A percentile compares a stretch with the other conserved stretches of the same genome.
Evolutionary conservation across 2,113 vertebrate species (phyloP).

Genomic region (Hippotragus niger): DNA sequence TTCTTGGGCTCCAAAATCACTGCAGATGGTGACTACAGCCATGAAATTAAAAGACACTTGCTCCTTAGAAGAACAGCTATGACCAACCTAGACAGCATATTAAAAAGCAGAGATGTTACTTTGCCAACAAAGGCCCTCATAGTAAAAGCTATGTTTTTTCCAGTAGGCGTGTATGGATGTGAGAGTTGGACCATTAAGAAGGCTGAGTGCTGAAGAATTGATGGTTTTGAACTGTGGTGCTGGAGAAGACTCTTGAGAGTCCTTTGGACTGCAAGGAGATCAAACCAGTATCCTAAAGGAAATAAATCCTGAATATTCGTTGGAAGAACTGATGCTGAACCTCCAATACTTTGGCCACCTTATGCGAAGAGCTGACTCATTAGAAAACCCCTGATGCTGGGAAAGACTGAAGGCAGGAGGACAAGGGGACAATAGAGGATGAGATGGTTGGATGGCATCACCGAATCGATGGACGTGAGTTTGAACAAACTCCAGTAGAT

Average conservation of each 20-base stretch:
- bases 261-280: background rate
- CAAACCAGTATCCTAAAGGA: background rate
- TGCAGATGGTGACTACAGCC: background rate
- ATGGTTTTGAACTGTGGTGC: background rate
- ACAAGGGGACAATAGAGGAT: background rate
- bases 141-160: background rate
- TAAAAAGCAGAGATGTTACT: background rate
- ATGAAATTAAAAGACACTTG: background rate
- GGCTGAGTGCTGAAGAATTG: background rate
- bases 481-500: background rate
- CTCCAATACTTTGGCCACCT: background rate
- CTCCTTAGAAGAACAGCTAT: background rate
- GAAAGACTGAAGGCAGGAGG: background rate
- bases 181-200: background rate
- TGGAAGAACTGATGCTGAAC: background rate
- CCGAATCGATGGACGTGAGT: fast-evolving
- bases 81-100: background rate
- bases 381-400: background rate
- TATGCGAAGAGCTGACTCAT: background rate
- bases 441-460: background rate
- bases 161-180: background rate
- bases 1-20: background rate
- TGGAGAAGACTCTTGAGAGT: background rate
- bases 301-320: background rate
- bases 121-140: background rate